These are phyloP conservation scores for Caenorhabditis sp. DNA, from an alignment of 2,888 invertebrate species.

Conservation along the genomic window DNA sequence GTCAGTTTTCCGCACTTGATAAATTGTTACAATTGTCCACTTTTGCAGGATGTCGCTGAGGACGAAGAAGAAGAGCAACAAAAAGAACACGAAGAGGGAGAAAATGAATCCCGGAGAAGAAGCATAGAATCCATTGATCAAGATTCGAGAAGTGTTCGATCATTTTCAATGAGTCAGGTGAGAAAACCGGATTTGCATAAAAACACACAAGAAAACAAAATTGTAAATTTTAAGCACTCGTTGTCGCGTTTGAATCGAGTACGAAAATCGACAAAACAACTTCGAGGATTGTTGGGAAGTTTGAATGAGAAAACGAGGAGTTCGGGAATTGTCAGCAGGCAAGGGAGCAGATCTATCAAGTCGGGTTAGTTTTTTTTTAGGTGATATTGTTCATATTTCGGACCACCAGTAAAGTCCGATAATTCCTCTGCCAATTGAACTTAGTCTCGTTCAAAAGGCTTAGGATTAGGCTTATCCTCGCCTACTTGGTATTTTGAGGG, in stretches of 20 bases:
- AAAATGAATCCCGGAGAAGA: slow-evolving; percentile 10
- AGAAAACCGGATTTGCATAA: background rate
- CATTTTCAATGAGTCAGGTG: slow-evolving; percentile 5
- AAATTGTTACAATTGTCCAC: background rate
- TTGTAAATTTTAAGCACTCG: background rate
- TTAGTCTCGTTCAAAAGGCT: too few species aligned
- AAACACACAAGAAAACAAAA: background rate
- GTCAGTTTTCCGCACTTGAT: background rate
- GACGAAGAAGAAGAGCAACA: slow-evolving; percentile 11
- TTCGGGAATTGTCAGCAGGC: slow-evolving; percentile 33
- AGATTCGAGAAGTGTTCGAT: slow-evolving; percentile 10
- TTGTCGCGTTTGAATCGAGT: slow-evolving; percentile 15
- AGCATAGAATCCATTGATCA: too few species aligned
- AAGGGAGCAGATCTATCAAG: slow-evolving; percentile 20
- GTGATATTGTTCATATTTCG: too few species aligned
- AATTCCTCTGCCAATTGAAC: too few species aligned
- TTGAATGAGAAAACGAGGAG: slow-evolving; percentile 19
- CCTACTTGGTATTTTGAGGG: too few species aligned
- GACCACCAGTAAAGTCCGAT: too few species aligned
- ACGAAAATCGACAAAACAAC: slow-evolving; percentile 41
- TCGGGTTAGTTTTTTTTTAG: slow-evolving; percentile 1
- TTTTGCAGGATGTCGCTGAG: background rate
- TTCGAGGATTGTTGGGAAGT: slow-evolving; percentile 30
- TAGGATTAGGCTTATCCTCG: too few species aligned
- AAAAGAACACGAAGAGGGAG: slow-evolving; percentile 13